These are phyloP conservation scores for Oegoconia quadripuncta DNA, from an alignment of 2,888 invertebrate species.

Conservation along the genomic window DNA sequence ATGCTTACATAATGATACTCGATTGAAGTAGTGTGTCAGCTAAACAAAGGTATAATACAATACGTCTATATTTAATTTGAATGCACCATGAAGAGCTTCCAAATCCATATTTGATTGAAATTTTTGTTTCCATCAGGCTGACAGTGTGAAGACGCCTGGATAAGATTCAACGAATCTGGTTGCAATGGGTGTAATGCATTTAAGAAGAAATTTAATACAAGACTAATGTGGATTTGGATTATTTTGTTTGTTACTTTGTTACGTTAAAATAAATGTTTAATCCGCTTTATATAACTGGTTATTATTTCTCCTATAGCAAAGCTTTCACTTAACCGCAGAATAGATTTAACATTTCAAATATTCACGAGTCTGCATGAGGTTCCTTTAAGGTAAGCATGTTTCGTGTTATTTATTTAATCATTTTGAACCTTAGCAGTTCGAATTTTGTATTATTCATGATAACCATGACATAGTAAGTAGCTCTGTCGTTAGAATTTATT, in stretches of 20 bases:
- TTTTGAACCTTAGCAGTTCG: slow-evolving; percentile 1
- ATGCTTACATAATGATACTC: no score
- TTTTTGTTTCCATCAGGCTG: slow-evolving; percentile 72
- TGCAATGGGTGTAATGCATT: slow-evolving; percentile 56
- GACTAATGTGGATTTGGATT: slow-evolving; percentile 62
- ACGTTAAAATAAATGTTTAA: slow-evolving; percentile 58
- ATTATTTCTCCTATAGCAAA: slow-evolving; percentile 23
- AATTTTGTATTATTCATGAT: slow-evolving; percentile 3
- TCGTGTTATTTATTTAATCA: slow-evolving; percentile 11
- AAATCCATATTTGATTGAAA: slow-evolving; percentile 55
- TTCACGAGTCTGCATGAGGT: slow-evolving; percentile 22
- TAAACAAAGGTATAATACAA: no score
- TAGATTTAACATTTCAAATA: slow-evolving; percentile 3
- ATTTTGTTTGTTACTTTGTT: slow-evolving; percentile 45
- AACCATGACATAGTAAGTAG: no score
- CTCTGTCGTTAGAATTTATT: slow-evolving; percentile 21
- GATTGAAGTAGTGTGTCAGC: no score
- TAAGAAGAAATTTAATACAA: slow-evolving; percentile 47
- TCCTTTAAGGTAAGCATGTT: slow-evolving; percentile 25
- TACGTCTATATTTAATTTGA: no score
- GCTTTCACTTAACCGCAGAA: background rate
- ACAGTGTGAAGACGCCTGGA: slow-evolving; percentile 66
- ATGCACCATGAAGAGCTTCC: no score
- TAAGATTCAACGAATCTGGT: slow-evolving; percentile 36
- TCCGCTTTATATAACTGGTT: slow-evolving; percentile 42